A percentile compares a stretch with the other conserved stretches of the same genome.
Conservation (phyloP, 2,797 vertebrate genomes). For the Chaunax sp. region DNA sequence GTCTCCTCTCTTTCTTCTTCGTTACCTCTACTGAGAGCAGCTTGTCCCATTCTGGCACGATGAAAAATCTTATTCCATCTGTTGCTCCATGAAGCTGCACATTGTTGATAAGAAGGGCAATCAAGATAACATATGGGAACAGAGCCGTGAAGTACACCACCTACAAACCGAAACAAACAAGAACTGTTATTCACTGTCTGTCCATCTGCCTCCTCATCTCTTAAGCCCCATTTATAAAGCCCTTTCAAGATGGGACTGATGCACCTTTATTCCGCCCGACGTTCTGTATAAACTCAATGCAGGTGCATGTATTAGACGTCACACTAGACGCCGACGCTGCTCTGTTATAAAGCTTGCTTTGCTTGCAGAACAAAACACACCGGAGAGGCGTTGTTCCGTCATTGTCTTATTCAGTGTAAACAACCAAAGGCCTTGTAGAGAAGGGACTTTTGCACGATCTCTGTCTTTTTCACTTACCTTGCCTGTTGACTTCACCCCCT, state of each 20-base stretch:
- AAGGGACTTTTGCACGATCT: no score
- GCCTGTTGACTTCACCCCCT: constrained; percentile 85
- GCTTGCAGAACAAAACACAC: no score
- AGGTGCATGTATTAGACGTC: no score
- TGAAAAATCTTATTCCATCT: constrained; percentile 82
- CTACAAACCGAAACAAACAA: constrained; percentile 49
- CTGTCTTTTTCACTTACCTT: constrained; percentile 69
- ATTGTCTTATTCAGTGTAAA: no score
- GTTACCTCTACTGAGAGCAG: constrained; percentile 80
- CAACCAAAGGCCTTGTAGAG: no score
- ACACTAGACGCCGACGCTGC: no score
- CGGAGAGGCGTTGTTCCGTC: no score
- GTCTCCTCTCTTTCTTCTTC: background rate
- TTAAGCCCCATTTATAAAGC: no score
- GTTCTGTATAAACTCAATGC: no score
- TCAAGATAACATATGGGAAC: constrained; percentile 83
- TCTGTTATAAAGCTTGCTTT: no score
- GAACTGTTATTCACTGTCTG: background rate
- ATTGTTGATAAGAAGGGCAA: constrained; percentile 85
- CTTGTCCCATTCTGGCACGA: constrained; percentile 81
- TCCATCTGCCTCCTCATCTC: background rate
- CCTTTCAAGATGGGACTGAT: no score
- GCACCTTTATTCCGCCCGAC: no score
- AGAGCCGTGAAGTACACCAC: constrained; percentile 86
- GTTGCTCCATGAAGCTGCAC: constrained; percentile 82